A percentile compares a stretch with the other conserved stretches of the same genome.
Conservation (phyloP, 2,113 vertebrate species). For the Donacobius atricapilla region DNA sequence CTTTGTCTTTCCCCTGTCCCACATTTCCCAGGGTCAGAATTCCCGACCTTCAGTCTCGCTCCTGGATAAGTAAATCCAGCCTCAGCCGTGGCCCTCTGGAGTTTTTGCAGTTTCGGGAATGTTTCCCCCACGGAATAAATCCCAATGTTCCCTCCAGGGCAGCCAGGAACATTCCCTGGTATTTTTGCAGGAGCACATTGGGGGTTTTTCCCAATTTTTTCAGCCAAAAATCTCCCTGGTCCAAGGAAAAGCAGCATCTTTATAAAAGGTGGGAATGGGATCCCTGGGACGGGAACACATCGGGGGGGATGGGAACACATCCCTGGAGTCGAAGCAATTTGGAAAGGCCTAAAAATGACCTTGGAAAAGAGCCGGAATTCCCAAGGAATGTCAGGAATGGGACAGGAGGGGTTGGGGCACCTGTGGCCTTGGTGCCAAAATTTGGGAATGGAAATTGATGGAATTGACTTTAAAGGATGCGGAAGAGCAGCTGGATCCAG, state of each 20-base stretch:
- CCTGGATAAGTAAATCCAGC: not conserved
- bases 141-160: not conserved
- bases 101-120: not conserved
- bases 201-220: not conserved
- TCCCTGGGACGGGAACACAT: not conserved
- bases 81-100: fast-evolving
- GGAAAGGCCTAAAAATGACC: not conserved
- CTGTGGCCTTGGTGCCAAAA: not conserved
- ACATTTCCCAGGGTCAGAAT: not conserved
- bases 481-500: not conserved
- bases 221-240: not conserved
- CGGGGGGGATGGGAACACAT: not conserved
- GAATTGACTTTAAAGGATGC: not conserved
- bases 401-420: no score
- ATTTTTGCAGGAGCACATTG: no score
- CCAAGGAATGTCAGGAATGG: not conserved
- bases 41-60: not conserved
- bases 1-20: not conserved
- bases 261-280: not conserved
- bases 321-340: not conserved
- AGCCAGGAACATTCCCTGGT: not conserved
- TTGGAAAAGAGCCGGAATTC: not conserved
- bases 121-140: not conserved
- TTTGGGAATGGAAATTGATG: not conserved
- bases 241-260: not conserved